A percentile compares a stretch with the other conserved stretches of the same genome.
Evolutionary conservation across 1,140 invertebrate species (phyloP).

Genomic region (Batillaria attramentaria): DNA sequence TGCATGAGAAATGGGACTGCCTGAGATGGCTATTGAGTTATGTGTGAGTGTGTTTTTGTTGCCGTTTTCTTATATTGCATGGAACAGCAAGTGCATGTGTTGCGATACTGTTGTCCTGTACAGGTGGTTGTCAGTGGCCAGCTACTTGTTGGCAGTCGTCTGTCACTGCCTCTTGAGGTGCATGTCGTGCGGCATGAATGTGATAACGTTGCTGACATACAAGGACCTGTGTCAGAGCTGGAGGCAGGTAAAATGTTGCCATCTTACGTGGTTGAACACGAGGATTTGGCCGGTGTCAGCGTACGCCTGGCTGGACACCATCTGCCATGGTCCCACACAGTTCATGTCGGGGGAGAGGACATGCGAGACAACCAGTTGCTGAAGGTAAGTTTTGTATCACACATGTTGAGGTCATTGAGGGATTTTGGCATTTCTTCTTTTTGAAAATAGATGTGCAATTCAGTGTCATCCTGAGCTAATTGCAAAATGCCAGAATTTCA

Average conservation of each 20-base stretch:
- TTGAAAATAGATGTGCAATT: too few relatives aligned
- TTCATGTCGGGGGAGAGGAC: constrained; percentile 75
- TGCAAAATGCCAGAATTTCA: too few relatives aligned
- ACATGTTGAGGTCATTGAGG: too few relatives aligned
- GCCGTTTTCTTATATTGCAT: not conserved
- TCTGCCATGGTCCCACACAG: constrained; percentile 83
- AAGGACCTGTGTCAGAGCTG: not conserved
- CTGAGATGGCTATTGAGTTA: too few relatives aligned
- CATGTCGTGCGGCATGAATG: constrained; percentile 45
- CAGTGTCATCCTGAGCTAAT: too few relatives aligned
- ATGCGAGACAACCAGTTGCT: constrained; percentile 56
- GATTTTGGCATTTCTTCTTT: too few relatives aligned
- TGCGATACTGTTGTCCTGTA: constrained; percentile 25
- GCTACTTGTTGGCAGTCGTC: constrained; percentile 75
- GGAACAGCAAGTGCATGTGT: too few relatives aligned
- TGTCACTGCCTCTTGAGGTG: constrained; percentile 75
- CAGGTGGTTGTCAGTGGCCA: constrained; percentile 68
- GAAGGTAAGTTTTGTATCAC: constrained; percentile 52
- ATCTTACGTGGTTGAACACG: constrained; percentile 74
- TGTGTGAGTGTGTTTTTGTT: not conserved
- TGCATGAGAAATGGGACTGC: too few relatives aligned
- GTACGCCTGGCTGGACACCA: constrained; percentile 75
- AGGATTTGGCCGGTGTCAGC: constrained; percentile 72
- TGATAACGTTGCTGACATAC: not conserved
- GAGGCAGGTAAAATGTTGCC: constrained; percentile 44